These are phyloP conservation scores for Sorex araneus DNA, from an alignment of 2,113 vertebrate genomes.

Conservation along the genomic window DNA sequence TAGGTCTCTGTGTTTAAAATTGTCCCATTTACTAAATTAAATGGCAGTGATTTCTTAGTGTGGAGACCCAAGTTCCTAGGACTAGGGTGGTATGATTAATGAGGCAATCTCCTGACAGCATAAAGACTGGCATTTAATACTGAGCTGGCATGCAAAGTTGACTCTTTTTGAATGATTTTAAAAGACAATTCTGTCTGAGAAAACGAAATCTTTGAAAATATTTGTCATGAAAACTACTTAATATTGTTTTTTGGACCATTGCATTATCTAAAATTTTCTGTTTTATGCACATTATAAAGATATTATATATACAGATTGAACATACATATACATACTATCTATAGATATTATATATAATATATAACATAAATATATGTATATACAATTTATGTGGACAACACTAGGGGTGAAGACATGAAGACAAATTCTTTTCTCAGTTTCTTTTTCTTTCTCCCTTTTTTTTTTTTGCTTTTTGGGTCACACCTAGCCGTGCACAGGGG, in stretches of 20 bases:
- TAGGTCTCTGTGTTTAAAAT: not conserved
- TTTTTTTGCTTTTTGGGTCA: too few relatives aligned
- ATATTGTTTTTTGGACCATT: not conserved
- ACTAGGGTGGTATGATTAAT: not conserved
- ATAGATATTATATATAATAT: too few relatives aligned
- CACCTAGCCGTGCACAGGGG: too few relatives aligned
- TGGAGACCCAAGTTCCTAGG: not conserved
- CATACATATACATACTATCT: too few relatives aligned
- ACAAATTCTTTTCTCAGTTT: conserved; percentile 36
- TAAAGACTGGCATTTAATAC: not conserved
- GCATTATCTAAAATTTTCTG: not conserved
- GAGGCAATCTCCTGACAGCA: not conserved
- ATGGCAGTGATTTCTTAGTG: not conserved
- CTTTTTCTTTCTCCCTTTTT: too few relatives aligned
- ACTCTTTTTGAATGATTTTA: not conserved
- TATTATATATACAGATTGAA: too few relatives aligned
- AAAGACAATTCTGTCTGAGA: not conserved
- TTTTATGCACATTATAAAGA: too few relatives aligned
- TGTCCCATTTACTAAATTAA: not conserved
- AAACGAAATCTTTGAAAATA: not conserved
- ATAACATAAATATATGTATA: too few relatives aligned
- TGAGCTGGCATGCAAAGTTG: conserved; percentile 2
- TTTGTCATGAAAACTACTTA: not conserved
- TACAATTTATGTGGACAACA: not conserved
- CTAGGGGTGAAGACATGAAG: not conserved